These are phyloP conservation scores for Drosophila robusta DNA, from an alignment of 2,888 invertebrate species.

Conservation along the genomic window DNA sequence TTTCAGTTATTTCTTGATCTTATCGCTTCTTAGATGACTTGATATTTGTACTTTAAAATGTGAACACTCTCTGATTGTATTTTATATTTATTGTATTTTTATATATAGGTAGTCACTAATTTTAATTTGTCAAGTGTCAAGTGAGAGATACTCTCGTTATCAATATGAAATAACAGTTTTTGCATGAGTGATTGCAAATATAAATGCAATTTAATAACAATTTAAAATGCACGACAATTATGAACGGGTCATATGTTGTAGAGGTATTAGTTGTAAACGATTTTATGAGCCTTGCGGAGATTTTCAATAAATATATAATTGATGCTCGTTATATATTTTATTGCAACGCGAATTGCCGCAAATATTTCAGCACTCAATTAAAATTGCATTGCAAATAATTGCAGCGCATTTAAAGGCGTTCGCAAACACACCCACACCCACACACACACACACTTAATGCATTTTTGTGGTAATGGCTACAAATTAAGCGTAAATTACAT, in stretches of 20 bases:
- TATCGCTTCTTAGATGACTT: too few species aligned
- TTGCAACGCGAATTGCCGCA: conserved; percentile 62
- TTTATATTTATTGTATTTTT: too few species aligned
- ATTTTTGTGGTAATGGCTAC: conserved; percentile 78
- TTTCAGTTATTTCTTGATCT: too few species aligned
- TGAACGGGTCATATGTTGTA: background rate
- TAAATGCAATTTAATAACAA: conserved; percentile 17
- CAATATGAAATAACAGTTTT: background rate
- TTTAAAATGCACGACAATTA: conserved; percentile 1
- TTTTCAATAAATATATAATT: conserved; percentile 51
- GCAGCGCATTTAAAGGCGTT: conserved; percentile 74
- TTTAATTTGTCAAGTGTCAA: too few species aligned
- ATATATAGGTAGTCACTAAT: too few species aligned
- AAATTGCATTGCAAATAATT: conserved; percentile 78
- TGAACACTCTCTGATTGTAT: too few species aligned
- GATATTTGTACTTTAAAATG: too few species aligned
- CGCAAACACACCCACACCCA: conserved; percentile 17
- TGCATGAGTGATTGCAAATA: background rate
- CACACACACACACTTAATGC: conserved; percentile 58
- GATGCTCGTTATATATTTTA: conserved; percentile 44
- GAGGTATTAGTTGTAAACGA: conserved; percentile 38
- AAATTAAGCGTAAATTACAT: conserved; percentile 80
- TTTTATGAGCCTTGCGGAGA: conserved; percentile 34
- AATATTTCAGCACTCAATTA: conserved; percentile 79
- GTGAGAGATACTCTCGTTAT: background rate